Percentiles rank a stretch among this genome's conserved stretches.
Conservation (phyloP, 2,888 invertebrate genomes). For the Drosophila crucigera region DNA sequence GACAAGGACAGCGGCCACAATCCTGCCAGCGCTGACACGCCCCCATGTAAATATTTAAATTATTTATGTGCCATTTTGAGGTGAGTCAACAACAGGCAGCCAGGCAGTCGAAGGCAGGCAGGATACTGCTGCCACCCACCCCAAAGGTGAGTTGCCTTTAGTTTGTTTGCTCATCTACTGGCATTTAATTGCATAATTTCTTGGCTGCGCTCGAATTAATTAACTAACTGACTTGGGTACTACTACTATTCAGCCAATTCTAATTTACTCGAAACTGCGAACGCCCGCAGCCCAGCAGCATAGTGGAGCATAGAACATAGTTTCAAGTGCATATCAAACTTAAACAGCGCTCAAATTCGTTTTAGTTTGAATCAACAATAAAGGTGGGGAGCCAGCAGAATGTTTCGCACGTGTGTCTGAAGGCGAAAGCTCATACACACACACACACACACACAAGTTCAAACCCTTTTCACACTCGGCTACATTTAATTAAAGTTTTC, state of each 20-base stretch:
- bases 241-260: constrained; percentile 17
- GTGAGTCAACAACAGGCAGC: constrained; percentile 59
- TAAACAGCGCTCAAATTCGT: constrained; percentile 30
- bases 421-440: not conserved
- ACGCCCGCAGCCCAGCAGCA: constrained; percentile 9
- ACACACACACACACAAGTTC: not conserved
- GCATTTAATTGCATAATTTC: constrained; percentile 78
- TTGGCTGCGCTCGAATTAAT: constrained; percentile 49
- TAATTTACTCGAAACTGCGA: not conserved
- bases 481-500: constrained; percentile 72
- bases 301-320: not conserved
- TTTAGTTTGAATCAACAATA: constrained; percentile 40
- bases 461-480: constrained; percentile 14
- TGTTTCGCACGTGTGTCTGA: constrained; percentile 22
- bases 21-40: constrained; percentile 14
- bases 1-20: constrained; percentile 20
- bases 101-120: constrained; percentile 50
- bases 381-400: not conserved
- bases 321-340: constrained; percentile 40
- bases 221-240: constrained; percentile 27
- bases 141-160: constrained; percentile 35
- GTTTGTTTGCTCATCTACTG: constrained; percentile 72
- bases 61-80: constrained; percentile 77
- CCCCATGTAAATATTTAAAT: constrained; percentile 72
- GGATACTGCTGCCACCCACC: not conserved